A percentile compares a stretch with the other conserved stretches of the same genome.
phyloP scores from a whole-genome alignment of 1,140 invertebrate genomes.

The Temnothorax curvispinosus region DNA sequence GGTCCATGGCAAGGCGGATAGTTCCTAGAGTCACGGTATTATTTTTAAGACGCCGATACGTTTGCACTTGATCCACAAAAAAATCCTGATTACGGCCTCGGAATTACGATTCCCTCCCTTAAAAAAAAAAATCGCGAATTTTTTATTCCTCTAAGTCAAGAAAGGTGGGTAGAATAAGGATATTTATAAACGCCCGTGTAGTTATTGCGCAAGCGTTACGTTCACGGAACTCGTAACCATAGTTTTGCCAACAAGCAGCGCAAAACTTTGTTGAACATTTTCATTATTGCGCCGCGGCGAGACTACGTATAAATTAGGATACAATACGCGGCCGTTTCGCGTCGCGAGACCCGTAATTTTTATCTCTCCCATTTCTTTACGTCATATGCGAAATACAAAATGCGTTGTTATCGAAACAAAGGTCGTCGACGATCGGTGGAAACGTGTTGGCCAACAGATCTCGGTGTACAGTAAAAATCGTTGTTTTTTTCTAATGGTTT shows the following conservation, averaged over 20 bases:
- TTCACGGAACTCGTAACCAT: not conserved
- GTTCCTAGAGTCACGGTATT: conserved; percentile 85
- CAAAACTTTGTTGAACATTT: conserved; percentile 3
- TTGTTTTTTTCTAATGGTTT: conserved; percentile 77
- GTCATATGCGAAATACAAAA: not conserved
- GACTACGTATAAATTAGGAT: not conserved
- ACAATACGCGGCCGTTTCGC: not conserved
- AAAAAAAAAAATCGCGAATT: not conserved
- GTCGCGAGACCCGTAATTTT: not conserved
- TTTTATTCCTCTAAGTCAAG: not conserved
- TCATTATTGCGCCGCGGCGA: not conserved
- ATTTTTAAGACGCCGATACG: conserved; percentile 83
- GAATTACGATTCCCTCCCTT: not conserved
- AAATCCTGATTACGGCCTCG: not conserved
- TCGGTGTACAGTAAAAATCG: conserved; percentile 83
- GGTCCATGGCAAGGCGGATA: conserved; percentile 82
- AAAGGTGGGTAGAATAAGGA: not conserved
- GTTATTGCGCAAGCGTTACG: not conserved
- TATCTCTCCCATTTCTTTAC: not conserved
- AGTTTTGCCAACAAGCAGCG: not conserved
- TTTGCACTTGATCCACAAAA: conserved; percentile 72
- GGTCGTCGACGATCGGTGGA: conserved; percentile 68
- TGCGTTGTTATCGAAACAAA: not conserved
- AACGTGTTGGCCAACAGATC: conserved; percentile 82
- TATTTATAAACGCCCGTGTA: conserved; percentile 8